phyloP scores from a whole-genome alignment of 92 coral and sea anemone species.

The Virgularia gustaviana region DNA sequence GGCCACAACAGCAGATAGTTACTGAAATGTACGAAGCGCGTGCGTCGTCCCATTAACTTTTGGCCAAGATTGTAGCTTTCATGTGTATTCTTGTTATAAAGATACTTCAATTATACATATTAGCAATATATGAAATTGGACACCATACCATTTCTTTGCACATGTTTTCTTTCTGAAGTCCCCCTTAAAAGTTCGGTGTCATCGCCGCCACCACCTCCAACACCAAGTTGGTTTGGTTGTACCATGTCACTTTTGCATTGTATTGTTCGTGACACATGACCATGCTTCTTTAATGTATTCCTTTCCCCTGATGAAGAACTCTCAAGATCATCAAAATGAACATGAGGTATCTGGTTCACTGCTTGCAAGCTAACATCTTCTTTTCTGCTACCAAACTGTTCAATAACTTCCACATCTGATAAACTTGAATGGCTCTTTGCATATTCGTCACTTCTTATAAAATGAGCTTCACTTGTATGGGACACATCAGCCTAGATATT shows the following conservation, averaged over 20 bases:
- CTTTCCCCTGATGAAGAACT: slow-evolving; percentile 9
- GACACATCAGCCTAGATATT: no score
- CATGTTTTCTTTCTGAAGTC: slow-evolving; percentile 19
- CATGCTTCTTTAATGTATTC: background rate
- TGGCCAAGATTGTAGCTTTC: no score
- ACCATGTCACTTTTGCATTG: slow-evolving; percentile 59
- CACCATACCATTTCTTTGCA: slow-evolving; percentile 26
- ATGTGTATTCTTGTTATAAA: no score
- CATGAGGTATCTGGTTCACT: slow-evolving; percentile 67
- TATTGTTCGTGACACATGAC: background rate
- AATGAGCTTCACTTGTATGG: no score
- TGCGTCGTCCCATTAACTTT: no score
- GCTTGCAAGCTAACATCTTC: slow-evolving; percentile 69
- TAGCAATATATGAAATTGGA: background rate
- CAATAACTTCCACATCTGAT: slow-evolving; percentile 35
- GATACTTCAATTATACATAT: background rate
- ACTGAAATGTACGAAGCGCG: no score
- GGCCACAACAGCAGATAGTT: no score
- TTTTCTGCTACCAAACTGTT: slow-evolving; percentile 26
- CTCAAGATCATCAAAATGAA: slow-evolving; percentile 67
- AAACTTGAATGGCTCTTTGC: slow-evolving; percentile 18
- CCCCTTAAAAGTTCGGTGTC: slow-evolving; percentile 45
- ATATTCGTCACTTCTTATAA: no score
- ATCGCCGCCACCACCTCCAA: slow-evolving; percentile 72
- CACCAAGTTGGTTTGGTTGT: slow-evolving; percentile 61